These are phyloP conservation scores for Podabrus alpinus DNA, from an alignment of 2,888 invertebrate species.

Conservation along the genomic window DNA sequence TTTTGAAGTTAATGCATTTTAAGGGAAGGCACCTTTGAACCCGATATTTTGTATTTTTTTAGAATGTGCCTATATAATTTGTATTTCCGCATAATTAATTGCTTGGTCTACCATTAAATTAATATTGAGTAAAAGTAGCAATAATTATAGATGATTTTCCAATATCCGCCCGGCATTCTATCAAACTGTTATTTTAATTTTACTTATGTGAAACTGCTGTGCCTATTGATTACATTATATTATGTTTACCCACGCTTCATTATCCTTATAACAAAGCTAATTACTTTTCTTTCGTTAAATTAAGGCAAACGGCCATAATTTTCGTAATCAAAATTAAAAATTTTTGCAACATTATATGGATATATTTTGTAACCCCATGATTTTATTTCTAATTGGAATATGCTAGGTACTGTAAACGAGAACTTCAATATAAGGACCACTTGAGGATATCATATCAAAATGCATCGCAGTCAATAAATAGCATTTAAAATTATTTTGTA, in stretches of 20 bases:
- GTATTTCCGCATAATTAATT: slow-evolving; percentile 17
- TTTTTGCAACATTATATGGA: background rate
- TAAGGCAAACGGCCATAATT: background rate
- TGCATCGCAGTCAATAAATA: too few species aligned
- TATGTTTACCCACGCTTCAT: slow-evolving; percentile 24
- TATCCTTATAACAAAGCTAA: slow-evolving; percentile 29
- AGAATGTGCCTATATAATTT: background rate
- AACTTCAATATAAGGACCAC: too few species aligned
- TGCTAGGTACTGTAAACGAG: too few species aligned
- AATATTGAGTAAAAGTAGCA: slow-evolving; percentile 9
- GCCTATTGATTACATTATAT: slow-evolving; percentile 22
- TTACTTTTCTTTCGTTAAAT: slow-evolving; percentile 25
- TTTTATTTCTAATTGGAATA: background rate
- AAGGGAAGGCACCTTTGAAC: too few species aligned
- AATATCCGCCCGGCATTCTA: slow-evolving; percentile 27
- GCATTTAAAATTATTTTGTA: too few species aligned
- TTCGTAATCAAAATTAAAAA: background rate
- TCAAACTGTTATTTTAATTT: slow-evolving; percentile 18
- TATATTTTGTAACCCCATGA: background rate
- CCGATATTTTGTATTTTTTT: background rate
- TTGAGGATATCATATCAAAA: too few species aligned
- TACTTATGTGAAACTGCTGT: slow-evolving; percentile 3
- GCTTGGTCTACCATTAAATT: slow-evolving; percentile 11
- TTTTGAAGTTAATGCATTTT: background rate
- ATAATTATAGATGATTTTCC: slow-evolving; percentile 28